Conservation (phyloP, 2,888 invertebrate genomes). For the Globia sparganii region DNA sequence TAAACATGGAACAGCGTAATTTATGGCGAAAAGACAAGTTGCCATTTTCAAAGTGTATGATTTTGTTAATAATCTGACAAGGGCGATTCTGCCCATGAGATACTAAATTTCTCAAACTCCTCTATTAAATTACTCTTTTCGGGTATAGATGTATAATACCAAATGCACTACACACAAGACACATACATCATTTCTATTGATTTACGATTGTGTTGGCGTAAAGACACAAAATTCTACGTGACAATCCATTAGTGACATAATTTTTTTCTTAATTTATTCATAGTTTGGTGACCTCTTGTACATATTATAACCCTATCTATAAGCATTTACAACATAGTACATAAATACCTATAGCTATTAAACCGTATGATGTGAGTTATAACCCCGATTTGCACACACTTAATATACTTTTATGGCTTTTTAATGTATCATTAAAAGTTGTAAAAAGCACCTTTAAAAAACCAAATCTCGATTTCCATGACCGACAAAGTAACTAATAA, state of each 20-base stretch:
- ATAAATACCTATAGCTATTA: conserved; percentile 51
- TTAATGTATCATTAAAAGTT: conserved; percentile 57
- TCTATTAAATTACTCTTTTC: neutral
- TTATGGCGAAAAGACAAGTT: neutral
- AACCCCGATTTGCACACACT: conserved; percentile 61
- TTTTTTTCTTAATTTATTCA: conserved; percentile 32
- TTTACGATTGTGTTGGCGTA: neutral
- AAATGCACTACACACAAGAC: neutral
- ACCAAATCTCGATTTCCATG: conserved; percentile 32
- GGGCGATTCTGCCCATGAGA: neutral
- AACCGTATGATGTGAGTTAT: conserved; percentile 33
- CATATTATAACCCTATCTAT: conserved; percentile 38
- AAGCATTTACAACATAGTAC: conserved; percentile 34
- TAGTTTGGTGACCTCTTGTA: conserved; percentile 21
- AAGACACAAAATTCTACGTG: neutral
- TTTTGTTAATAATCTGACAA: neutral
- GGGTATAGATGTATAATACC: neutral
- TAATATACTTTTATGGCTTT: conserved; percentile 58
- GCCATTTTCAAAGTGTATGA: neutral
- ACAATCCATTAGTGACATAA: conserved; percentile 16
- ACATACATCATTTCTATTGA: neutral
- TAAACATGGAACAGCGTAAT: neutral
- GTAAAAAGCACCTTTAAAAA: conserved; percentile 51
- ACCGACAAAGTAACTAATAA: conserved; percentile 55
- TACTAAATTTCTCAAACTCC: neutral